A percentile compares a stretch with the other conserved stretches of the same genome.
These are phyloP conservation scores for Amiota mariae DNA, from an alignment of 2,888 invertebrate genomes.

Conservation along the genomic window DNA sequence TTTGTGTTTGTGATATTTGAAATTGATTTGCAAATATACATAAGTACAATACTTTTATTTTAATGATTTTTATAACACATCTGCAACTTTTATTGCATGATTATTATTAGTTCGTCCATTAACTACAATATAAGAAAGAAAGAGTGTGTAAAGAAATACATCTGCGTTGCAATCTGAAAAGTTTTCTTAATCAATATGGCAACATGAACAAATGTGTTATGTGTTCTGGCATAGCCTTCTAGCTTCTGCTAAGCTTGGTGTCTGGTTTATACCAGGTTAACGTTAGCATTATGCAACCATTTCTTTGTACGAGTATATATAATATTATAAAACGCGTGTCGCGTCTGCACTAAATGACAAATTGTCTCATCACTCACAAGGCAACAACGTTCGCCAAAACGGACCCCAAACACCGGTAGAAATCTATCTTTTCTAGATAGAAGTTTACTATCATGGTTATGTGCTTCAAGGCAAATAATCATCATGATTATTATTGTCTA, in stretches of 20 bases:
- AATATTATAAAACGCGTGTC: constrained; percentile 40
- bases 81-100: not conserved
- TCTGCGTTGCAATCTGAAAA: not conserved
- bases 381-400: constrained; percentile 20
- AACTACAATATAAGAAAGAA: not conserved
- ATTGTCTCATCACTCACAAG: constrained; percentile 63
- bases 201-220: constrained; percentile 19
- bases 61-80: constrained; percentile 39
- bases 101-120: constrained; percentile 8
- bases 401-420: constrained; percentile 24
- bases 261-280: no score
- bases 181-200: constrained; percentile 19
- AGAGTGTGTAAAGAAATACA: not conserved
- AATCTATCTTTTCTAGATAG: constrained; percentile 27
- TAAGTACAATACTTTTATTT: constrained; percentile 51
- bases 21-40: constrained; percentile 36
- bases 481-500: constrained; percentile 64
- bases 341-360: constrained; percentile 63
- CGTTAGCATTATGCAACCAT: no score
- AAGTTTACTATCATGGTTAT: constrained; percentile 24
- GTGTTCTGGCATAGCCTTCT: constrained; percentile 6
- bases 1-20: no score
- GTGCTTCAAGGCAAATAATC: constrained; percentile 47
- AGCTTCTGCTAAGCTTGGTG: not conserved
- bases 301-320: no score